Conservation (phyloP, 2,797 vertebrate genomes). For the Acanthopagrus latus region DNA sequence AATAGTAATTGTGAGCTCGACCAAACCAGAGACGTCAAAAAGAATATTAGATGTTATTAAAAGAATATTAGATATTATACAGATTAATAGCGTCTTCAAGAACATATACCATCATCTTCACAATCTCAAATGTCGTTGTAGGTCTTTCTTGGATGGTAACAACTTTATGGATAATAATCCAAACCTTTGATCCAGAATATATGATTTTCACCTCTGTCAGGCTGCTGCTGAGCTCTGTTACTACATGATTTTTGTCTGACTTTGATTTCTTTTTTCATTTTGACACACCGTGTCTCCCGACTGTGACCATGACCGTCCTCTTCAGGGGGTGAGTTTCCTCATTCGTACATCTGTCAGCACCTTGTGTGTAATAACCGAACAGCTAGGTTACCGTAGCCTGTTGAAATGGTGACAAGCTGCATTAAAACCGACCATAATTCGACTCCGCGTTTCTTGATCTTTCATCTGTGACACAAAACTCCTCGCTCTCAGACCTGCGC, state of each 20-base stretch:
- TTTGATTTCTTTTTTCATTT: slow-evolving; percentile 25
- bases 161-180: no score
- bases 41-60: no score
- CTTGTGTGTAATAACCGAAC: background rate
- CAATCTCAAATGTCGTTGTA: no score
- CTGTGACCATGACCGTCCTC: slow-evolving; percentile 41
- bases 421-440: background rate
- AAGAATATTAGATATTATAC: no score
- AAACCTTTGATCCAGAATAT: no score
- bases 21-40: no score
- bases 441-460: background rate
- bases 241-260: background rate
- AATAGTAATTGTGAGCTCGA: no score
- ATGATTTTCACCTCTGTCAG: no score
- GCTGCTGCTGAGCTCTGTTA: background rate
- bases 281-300: slow-evolving; percentile 7
- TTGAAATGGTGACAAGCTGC: background rate
- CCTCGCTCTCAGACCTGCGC: slow-evolving; percentile 1
- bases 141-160: no score
- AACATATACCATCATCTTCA: no score
- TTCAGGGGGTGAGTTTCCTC: slow-evolving; percentile 81
- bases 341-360: background rate
- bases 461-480: background rate
- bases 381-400: background rate
- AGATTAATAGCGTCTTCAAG: no score